Evolutionary conservation across 1,140 invertebrate species (phyloP).

Genomic region (Rhagoletis zephyria): DNA sequence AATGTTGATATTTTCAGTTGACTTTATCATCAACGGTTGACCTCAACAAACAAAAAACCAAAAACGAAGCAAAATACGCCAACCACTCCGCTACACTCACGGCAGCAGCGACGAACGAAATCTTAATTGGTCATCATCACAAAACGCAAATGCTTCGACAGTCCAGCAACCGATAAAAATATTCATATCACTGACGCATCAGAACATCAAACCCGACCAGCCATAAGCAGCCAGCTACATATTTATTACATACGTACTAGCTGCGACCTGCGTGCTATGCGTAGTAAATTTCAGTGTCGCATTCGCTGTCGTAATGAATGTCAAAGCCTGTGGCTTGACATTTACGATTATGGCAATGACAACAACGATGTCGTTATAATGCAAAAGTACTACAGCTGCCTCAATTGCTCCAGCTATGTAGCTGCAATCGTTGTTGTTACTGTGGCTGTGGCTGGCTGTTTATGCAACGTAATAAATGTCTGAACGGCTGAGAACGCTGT

Average conservation of each 20-base stretch:
- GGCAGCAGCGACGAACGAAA: too few species aligned
- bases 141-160: slow-evolving; percentile 7
- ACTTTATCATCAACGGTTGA: slow-evolving; percentile 33
- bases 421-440: background rate
- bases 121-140: background rate
- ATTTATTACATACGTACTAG: background rate
- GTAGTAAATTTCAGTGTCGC: slow-evolving; percentile 48
- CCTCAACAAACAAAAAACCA: background rate
- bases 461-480: background rate
- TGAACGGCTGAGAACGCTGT: background rate
- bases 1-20: slow-evolving; percentile 18
- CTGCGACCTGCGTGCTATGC: background rate
- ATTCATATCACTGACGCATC: background rate
- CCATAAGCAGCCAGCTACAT: too few species aligned
- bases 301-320: slow-evolving; percentile 46
- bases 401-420: slow-evolving; percentile 15
- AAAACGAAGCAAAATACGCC: background rate
- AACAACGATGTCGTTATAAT: slow-evolving; percentile 39
- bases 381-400: background rate
- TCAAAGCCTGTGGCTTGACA: slow-evolving; percentile 48
- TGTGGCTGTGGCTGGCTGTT: background rate
- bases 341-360: slow-evolving; percentile 52
- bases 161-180: background rate
- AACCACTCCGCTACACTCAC: background rate
- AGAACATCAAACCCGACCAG: background rate